Base-by-base conservation (phyloP, 2,797 vertebrate species). In the Neostethus bicornis region DNA sequence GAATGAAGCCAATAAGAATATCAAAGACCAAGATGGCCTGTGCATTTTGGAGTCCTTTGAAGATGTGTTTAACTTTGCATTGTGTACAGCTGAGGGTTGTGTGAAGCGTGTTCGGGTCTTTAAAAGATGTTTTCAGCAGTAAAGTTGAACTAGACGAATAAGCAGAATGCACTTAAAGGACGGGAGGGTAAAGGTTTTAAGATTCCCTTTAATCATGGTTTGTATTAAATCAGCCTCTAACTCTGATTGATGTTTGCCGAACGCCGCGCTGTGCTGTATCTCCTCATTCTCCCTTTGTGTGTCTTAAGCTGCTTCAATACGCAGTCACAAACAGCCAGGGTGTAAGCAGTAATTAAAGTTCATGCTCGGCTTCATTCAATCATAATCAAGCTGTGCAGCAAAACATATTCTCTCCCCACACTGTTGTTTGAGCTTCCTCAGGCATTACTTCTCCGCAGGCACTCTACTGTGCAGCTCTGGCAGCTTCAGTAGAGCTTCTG, bases 261-360 rank as follows among this genome's bases (percentile, higher is more conserved):
- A 81, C 25, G 43, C 65, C 46, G 60, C 60, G 66, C 79, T 66
- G 61, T 61, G 75, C 75, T 57, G 59, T 49, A 61, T 81, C 61
- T 53, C 61, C 77, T 75, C 75, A 56, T 75, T 80, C 70, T 83
- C 64, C 70, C 72, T 87, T 80, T 84, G 84, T 89, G 80, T 70
- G 77, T 88, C 77, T 83, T 87, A 80, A 85, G 80, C 83, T 66
- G 87, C 82, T 78, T 73, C 77, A 66, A 51, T 79, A 83, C 79
- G 46, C 79, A 63, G 76, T 69, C 84, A 85, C 87, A 90, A 86
- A 90, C 89, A 89, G 65, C 83, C 77, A 53, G 84, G 75, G 83
- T 89, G 87, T 90, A 90, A 90, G 87, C 86, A 87, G 85, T 92
- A 91, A 92, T 92, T 92, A 92, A 89, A 91, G 86, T 88, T 88